These are phyloP conservation scores for Drosophila pallidifrons DNA, from an alignment of 1,140 invertebrate genomes.

Conservation along the genomic window DNA sequence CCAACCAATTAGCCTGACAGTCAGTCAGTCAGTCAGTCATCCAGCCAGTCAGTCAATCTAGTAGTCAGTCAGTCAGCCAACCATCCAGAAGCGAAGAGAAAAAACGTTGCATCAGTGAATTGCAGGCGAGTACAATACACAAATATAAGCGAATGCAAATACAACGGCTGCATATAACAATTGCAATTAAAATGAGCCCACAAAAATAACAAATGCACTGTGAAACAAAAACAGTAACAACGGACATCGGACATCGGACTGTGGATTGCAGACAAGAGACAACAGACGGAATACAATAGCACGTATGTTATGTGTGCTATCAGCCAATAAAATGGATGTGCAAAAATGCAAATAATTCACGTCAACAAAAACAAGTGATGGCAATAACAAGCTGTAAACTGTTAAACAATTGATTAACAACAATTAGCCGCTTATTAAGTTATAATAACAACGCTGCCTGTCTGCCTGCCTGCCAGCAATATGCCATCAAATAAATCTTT, in stretches of 20 bases:
- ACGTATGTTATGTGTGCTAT: slow-evolving; percentile 14
- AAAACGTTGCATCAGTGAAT: slow-evolving; percentile 44
- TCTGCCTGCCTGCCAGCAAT: slow-evolving; percentile 22
- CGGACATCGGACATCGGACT: slow-evolving; percentile 1
- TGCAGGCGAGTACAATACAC: slow-evolving; percentile 28
- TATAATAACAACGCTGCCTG: slow-evolving; percentile 66
- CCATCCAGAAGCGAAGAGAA: slow-evolving; percentile 2
- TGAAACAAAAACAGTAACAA: slow-evolving; percentile 45
- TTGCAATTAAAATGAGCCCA: slow-evolving; percentile 74
- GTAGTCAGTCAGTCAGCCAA: slow-evolving; percentile 12
- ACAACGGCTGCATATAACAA: slow-evolving; percentile 55
- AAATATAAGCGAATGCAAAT: slow-evolving; percentile 42
- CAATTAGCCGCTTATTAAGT: slow-evolving; percentile 84
- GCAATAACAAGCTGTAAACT: slow-evolving; percentile 72
- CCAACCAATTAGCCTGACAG: slow-evolving; percentile 23
- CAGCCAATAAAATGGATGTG: slow-evolving; percentile 43
- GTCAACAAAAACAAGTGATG: slow-evolving; percentile 30
- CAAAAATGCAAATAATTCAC: slow-evolving; percentile 79
- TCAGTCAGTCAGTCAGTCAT: slow-evolving; percentile 23
- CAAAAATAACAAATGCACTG: slow-evolving; percentile 62
- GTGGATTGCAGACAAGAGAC: neutral
- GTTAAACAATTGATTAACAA: slow-evolving; percentile 84
- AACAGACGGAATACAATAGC: slow-evolving; percentile 21
- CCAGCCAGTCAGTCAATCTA: slow-evolving; percentile 20
- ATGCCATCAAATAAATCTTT: slow-evolving; percentile 55